Evolutionary conservation across 2,113 vertebrate species (phyloP), one percentile per base, ranked within the genome.

Genomic region (Sclerurus mexicanus): DNA sequence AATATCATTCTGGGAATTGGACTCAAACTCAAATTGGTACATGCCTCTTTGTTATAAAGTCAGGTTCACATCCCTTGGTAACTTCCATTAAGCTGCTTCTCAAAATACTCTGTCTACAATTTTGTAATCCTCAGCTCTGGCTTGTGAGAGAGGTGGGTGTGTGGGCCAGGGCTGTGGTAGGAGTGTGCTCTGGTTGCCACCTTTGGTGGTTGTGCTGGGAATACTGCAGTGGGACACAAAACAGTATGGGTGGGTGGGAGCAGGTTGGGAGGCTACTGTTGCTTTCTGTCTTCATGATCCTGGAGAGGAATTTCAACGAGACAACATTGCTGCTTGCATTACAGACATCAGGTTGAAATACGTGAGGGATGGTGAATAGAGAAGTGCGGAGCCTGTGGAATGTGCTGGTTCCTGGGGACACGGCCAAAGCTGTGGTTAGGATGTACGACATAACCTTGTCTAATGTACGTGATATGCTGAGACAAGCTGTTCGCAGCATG

Each of bases 1-100:
- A 97, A 97, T 96, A 71, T 77, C 88, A 94, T 96, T 93, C 85
- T 95, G 97, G 96, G 97, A 96, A 96, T 97, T 95, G 90, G 81
- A 79, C 82, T 83, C 2, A 0, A 95, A 90, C 96, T 96, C 90
- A 95, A 87, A 97, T 93, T 94, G 95, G 86, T 97, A 88, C 88
- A 64, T 47, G 71, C 56, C 86, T 96, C 84, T 94, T 68, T 96
- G 89, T 93, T 94, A 85, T 64, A 55, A 91, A 96, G 87, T 79
- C 17, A 2, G 86, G 76, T 94, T 95, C 85, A 49, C 67, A 68
- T 95, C 93, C 95, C 93, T 89, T 71, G 79, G 64, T 95, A 93
- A 78, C 89, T 78, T 93, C 80, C 20, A 87, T 94, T 93, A 94
- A 85, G 83, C 19, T 72, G 79, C 94, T 97, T 94, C 83, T 96